Conservation (phyloP, 2,797 vertebrate species). For the Furcifer pardalis region DNA sequence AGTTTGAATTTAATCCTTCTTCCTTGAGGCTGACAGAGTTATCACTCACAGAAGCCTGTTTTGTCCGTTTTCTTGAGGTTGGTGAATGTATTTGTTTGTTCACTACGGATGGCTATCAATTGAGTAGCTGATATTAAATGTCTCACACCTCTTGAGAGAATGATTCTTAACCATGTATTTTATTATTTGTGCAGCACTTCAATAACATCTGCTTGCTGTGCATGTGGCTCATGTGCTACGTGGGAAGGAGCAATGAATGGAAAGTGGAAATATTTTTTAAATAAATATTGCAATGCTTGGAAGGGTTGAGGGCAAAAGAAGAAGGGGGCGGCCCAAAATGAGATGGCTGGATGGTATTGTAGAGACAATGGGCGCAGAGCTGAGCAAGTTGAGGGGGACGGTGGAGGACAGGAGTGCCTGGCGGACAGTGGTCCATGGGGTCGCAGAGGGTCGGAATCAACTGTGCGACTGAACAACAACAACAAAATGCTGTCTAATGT, state of each 20-base stretch:
- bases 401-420: no score
- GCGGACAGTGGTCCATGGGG: no score
- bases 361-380: no score
- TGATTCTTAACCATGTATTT: not conserved
- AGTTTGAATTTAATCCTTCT: not conserved
- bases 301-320: no score
- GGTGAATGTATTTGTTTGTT: not conserved
- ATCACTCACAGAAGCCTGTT: not conserved
- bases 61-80: not conserved
- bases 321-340: no score
- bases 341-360: no score
- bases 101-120: not conserved
- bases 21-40: not conserved
- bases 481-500: not conserved
- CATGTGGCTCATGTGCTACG: not conserved
- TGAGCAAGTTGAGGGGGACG: no score
- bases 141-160: not conserved
- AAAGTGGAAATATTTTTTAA: no score
- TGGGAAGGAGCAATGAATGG: not conserved
- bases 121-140: not conserved
- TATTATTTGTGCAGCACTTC: not conserved
- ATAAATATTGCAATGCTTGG: no score
- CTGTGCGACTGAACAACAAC: no score
- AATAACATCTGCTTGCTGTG: not conserved
- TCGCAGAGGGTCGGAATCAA: no score